Conservation (phyloP, 2,113 vertebrate genomes). For the Ptilonorhynchus violaceus region DNA sequence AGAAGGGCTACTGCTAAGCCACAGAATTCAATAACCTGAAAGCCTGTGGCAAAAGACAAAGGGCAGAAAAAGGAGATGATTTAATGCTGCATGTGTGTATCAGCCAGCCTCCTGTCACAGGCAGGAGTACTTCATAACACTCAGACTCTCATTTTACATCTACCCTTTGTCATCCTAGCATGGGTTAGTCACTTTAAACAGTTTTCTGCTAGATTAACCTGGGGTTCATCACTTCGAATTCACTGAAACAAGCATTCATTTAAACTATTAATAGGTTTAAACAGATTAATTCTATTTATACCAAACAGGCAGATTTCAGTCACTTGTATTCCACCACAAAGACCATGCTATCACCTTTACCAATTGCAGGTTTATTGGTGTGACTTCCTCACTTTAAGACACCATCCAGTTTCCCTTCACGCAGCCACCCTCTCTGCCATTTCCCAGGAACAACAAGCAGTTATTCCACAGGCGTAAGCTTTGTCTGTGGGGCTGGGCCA, state of each 20-base stretch:
- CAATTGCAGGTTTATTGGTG: not conserved
- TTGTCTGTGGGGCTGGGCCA: not conserved
- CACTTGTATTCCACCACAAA: not conserved
- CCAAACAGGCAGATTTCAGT: not conserved
- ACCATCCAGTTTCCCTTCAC: not conserved
- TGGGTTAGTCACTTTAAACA: not conserved
- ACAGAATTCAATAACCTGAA: not conserved
- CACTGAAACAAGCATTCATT: not conserved
- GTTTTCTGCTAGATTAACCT: not conserved
- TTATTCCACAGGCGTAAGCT: not conserved
- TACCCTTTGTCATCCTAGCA: not conserved
- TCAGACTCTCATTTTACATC: not conserved
- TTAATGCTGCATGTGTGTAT: not conserved
- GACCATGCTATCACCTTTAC: not conserved
- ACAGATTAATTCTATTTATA: not conserved
- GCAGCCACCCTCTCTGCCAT: not conserved
- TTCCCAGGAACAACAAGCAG: not conserved
- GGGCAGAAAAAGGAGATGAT: not conserved
- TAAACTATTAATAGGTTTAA: not conserved
- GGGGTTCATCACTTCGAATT: not conserved
- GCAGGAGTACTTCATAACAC: not conserved
- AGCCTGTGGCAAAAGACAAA: not conserved
- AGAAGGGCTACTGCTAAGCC: not conserved
- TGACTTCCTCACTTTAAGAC: not conserved
- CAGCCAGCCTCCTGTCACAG: not conserved